Conservation (phyloP, 2,113 vertebrate genomes). For the Caretta caretta region DNA sequence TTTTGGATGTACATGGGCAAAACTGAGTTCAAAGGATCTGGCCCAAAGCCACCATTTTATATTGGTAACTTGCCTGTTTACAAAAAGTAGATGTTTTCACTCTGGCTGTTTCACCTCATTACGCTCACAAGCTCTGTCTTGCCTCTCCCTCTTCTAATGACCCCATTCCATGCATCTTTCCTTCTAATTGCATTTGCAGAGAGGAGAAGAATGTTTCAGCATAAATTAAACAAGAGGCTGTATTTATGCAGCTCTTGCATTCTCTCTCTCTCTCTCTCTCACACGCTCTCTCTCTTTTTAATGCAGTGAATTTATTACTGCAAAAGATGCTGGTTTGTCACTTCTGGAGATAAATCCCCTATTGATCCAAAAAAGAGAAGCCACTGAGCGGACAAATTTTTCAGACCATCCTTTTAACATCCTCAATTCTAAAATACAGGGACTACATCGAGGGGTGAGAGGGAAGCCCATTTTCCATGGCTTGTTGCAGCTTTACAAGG, state of each 20-base stretch:
- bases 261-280: not conserved
- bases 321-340: not conserved
- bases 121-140: constrained; percentile 24
- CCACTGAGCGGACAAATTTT: not conserved
- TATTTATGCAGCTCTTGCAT: not conserved
- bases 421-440: not conserved
- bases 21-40: constrained; percentile 20
- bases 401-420: not conserved
- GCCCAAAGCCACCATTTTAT: constrained; percentile 56
- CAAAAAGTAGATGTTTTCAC: not conserved
- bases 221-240: constrained; percentile 59
- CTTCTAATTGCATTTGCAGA: constrained; percentile 23
- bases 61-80: constrained; percentile 30
- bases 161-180: constrained; percentile 42
- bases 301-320: not conserved
- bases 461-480: not conserved
- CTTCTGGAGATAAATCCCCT: not conserved
- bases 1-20: accelerated
- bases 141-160: not conserved
- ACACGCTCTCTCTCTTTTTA: not conserved
- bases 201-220: constrained; percentile 47
- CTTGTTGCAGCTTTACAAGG: not conserved
- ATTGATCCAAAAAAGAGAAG: not conserved
- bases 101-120: constrained; percentile 9
- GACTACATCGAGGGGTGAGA: not conserved